Percentiles rank a stretch among this genome's conserved stretches.
These are phyloP conservation scores for Lindbergichthys nudifrons DNA, from an alignment of 2,797 vertebrate genomes.

Conservation along the genomic window DNA sequence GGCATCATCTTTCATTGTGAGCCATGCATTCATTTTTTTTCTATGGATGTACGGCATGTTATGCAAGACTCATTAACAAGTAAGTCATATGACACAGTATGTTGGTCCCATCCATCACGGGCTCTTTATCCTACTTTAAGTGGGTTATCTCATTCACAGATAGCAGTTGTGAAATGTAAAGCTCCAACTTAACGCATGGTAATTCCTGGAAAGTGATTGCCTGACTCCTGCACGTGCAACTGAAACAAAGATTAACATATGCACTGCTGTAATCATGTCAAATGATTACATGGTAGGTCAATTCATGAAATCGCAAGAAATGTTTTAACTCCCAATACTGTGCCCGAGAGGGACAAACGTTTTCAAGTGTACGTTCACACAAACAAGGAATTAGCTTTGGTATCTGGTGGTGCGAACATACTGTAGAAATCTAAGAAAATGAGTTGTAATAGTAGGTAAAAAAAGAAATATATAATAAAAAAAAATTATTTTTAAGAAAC, in stretches of 20 bases:
- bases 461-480: too few relatives aligned
- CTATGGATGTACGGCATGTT: neutral
- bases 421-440: too few relatives aligned
- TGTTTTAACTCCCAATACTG: too few relatives aligned
- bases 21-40: constrained; percentile 30
- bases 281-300: neutral
- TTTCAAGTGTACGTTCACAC: too few relatives aligned
- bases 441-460: too few relatives aligned
- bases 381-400: too few relatives aligned
- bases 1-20: constrained; percentile 20
- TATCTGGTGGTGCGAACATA: too few relatives aligned
- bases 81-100: neutral
- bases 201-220: constrained; percentile 34
- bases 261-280: neutral
- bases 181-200: constrained; percentile 40
- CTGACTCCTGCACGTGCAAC: neutral
- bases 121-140: constrained; percentile 17
- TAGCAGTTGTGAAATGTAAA: constrained; percentile 27
- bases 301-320: too few relatives aligned
- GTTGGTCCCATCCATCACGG: constrained; percentile 5
- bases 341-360: too few relatives aligned
- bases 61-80: constrained; percentile 10
- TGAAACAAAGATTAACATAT: neutral
- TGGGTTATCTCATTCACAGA: constrained; percentile 40
- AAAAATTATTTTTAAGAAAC: too few relatives aligned